Base-by-base conservation (phyloP, 2,113 vertebrate genomes). In the Sturnus vulgaris region DNA sequence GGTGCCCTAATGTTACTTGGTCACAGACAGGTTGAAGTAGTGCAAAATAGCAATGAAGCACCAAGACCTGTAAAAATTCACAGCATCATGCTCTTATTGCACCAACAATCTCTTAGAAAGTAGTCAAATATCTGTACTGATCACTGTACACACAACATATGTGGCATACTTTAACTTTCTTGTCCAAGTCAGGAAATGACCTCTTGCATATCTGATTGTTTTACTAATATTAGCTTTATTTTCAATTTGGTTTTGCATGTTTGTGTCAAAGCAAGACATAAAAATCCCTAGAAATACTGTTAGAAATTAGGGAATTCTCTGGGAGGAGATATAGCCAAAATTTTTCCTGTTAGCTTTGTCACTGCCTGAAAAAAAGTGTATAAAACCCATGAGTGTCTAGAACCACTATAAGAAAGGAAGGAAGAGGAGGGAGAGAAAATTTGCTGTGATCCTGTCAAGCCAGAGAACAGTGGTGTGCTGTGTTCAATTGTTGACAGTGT, bases 91-190 rank as follows among this genome's bases (percentile, higher is more conserved):
- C 7, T 82, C 20, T 27, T 57, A 50, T 44, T 79, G 17, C 5
- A 70, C 16, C 23, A 50, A 21, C 0, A 52, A 6, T 4, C 55
- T 73, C 30, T 57, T 59, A 85, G 5, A 55, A 88, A 70, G 12
- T 18, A 50, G 5, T 1, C 9, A 73, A 8, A 61, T 15, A 5
- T 19, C 17, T 65, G 14, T 57, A 39, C 33, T 33, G 35, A 37
- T 21, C 42, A 31, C 12, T 49, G 7, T 20, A 12, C 2, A 2
- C 23, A 33, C 6, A 63, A 18, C 1, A 1, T 52, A 10, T 18
- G 9, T 50, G 13, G 9, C 9, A 50, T 75, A 71, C 24, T 22
- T 88, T n/a, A 66, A 16, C 24, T 86, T 72, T 76, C 11, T 61
- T n/a, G 7, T 35, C 15, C 28, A 65, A 25, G 11, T 57, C 8